Base-by-base conservation (phyloP, 64 coral and sea anemone species). In the Porites australiensis region DNA sequence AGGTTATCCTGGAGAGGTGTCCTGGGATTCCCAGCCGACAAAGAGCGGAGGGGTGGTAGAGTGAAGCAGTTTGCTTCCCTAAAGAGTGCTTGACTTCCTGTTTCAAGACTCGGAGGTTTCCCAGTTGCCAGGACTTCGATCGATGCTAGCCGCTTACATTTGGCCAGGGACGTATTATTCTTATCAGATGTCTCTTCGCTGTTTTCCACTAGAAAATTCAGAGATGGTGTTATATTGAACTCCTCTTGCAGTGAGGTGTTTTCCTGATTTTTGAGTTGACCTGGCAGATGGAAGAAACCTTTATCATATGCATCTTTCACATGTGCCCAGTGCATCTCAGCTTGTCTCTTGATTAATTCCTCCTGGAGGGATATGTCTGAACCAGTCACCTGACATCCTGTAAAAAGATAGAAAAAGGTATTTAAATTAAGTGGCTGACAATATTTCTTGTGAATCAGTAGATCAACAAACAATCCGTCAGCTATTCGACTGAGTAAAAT, bases 301-400 rank as follows among this genome's bases (percentile, higher is more conserved):
- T 21, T 12, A 48, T 51, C 3, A 6, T 51, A 23, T 12, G 81
- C 81, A 67, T 68, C 61, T 84, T 68, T 66, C 7, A 84, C 44
- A 52, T 50, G 45, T 22, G 14, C 44, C 81, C 81, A 84, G 81
- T 84, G 14, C 62, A 52, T n/a, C 62, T 84, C 81, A 51, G 81
- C 81, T 19, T 21, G 44, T 64, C 19, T 84, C 63, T 50, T 16
- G 63, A 84, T 14, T 1, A 19, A 9, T 6, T 68, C 81, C 21
- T 69, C 54, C 12, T 57, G 54, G 7, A 57, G 73, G 15, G 44
- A 49, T 8, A 47, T n/a, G 73, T 76, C 45, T 6, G 6, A 50
- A 14, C 16, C 60, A 47, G 81, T 1, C 67, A 68, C 13, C 12
- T 52, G 75, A 16, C 2, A 83, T 65, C 59, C 62, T 83, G 45